Percentiles rank a stretch among this genome's conserved stretches.
Conservation (phyloP, 2,113 vertebrate species). For the Pycnonotus jocosus region DNA sequence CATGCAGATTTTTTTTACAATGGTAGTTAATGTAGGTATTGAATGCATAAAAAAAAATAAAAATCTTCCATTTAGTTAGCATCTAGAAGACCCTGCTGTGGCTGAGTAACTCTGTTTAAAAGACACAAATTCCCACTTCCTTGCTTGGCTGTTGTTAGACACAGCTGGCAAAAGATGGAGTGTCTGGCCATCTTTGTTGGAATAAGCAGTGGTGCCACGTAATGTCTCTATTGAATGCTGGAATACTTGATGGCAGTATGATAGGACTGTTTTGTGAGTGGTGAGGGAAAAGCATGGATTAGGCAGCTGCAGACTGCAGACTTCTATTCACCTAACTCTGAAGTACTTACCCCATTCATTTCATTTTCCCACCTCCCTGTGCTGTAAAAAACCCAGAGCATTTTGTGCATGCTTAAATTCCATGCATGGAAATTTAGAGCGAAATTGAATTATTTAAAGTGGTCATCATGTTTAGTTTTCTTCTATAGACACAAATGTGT, state of each 20-base stretch:
- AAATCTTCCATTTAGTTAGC: not conserved
- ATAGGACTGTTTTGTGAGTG: not conserved
- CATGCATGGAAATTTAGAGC: not conserved
- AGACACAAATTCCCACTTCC: not conserved
- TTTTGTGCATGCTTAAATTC: not conserved
- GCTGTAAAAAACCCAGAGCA: not conserved
- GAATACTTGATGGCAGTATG: not conserved
- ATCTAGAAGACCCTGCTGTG: not conserved
- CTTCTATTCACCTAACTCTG: not conserved
- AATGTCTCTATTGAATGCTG: not conserved
- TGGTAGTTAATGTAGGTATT: not conserved
- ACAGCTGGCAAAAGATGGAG: not conserved
- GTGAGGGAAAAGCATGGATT: not conserved
- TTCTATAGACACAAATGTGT: not conserved
- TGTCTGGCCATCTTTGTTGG: not conserved
- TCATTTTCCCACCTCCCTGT: not conserved
- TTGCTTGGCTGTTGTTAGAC: not conserved
- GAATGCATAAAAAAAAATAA: not conserved
- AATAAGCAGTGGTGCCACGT: not conserved
- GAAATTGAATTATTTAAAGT: not conserved
- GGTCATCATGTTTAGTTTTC: rapidly evolving
- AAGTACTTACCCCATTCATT: not conserved
- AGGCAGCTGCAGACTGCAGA: not conserved
- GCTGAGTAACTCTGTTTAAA: not conserved
- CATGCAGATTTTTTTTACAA: not conserved